phyloP scores from a whole-genome alignment of 2,113 vertebrate genomes.

The Stegastes partitus region DNA sequence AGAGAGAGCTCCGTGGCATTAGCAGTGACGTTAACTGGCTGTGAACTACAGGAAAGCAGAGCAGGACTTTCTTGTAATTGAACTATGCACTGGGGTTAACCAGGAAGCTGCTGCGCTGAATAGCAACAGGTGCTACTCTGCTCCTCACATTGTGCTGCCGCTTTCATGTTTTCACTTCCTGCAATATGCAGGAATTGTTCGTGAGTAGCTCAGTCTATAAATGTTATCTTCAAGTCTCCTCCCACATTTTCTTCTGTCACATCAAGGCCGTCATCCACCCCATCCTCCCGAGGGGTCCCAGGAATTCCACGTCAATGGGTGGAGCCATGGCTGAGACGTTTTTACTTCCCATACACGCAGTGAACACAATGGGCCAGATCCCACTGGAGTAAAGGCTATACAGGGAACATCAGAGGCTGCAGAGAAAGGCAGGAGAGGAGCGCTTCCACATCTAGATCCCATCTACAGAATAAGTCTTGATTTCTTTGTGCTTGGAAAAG shows the following conservation, averaged over 20 bases:
- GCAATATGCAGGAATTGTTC: slow-evolving; percentile 25
- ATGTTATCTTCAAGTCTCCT: slow-evolving; percentile 16
- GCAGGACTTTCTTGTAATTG: slow-evolving; percentile 18
- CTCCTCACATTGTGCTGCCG: slow-evolving; percentile 2
- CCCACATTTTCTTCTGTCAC: slow-evolving; percentile 3
- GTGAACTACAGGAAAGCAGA: slow-evolving; percentile 44
- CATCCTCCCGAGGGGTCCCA: slow-evolving; percentile 35
- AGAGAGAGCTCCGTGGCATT: slow-evolving; percentile 39
- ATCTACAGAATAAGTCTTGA: not conserved
- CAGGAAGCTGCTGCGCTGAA: slow-evolving; percentile 45
- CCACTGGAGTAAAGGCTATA: not conserved
- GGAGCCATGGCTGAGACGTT: slow-evolving; percentile 36
- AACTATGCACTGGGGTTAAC: slow-evolving; percentile 7
- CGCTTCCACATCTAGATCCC: not conserved
- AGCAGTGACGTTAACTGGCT: slow-evolving; percentile 46
- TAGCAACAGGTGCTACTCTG: slow-evolving; percentile 39
- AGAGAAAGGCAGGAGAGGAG: slow-evolving; percentile 13
- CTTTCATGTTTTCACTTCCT: slow-evolving; percentile 47
- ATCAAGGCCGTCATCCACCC: slow-evolving; percentile 33
- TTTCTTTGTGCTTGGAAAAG: not conserved
- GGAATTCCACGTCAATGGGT: slow-evolving; percentile 51
- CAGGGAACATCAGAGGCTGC: slow-evolving; percentile 19
- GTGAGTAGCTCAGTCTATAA: slow-evolving; percentile 7
- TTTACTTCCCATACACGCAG: slow-evolving; percentile 21
- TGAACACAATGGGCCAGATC: slow-evolving; percentile 50